These are phyloP conservation scores for Taenioides sp. DNA, from an alignment of 2,797 vertebrate genomes.

Conservation along the genomic window DNA sequence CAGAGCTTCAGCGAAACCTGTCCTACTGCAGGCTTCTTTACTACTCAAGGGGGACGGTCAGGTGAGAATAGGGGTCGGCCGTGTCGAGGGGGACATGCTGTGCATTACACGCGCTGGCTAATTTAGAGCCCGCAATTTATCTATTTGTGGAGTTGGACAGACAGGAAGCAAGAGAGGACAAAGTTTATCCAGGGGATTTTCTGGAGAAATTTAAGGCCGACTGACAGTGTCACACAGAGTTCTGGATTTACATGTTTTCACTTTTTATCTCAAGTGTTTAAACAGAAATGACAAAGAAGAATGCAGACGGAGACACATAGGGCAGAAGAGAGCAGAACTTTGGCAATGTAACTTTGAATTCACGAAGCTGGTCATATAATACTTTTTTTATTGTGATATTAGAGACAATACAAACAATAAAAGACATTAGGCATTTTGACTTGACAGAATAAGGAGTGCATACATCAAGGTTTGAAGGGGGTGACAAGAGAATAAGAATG, in stretches of 20 bases:
- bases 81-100: conserved; percentile 37
- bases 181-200: conserved; percentile 46
- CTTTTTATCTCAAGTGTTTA: neutral
- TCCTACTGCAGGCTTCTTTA: conserved; percentile 47
- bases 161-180: conserved; percentile 28
- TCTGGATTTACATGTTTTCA: conserved; percentile 11
- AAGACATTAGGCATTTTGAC: no score
- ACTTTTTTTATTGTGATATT: no score
- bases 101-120: conserved; percentile 31
- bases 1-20: conserved; percentile 39
- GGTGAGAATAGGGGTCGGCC: conserved; percentile 36
- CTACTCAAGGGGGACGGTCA: conserved; percentile 28
- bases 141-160: conserved; percentile 51
- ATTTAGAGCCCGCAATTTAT: conserved; percentile 53
- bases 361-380: no score
- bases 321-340: neutral
- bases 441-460: no score
- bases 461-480: no score
- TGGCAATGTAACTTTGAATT: neutral
- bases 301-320: neutral
- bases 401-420: no score
- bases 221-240: conserved; percentile 16
- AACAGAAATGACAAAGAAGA: neutral
- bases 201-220: neutral
- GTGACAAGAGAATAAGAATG: no score